phyloP scores from a whole-genome alignment of 2,888 invertebrate genomes.

The Tetragonula carbonaria region DNA sequence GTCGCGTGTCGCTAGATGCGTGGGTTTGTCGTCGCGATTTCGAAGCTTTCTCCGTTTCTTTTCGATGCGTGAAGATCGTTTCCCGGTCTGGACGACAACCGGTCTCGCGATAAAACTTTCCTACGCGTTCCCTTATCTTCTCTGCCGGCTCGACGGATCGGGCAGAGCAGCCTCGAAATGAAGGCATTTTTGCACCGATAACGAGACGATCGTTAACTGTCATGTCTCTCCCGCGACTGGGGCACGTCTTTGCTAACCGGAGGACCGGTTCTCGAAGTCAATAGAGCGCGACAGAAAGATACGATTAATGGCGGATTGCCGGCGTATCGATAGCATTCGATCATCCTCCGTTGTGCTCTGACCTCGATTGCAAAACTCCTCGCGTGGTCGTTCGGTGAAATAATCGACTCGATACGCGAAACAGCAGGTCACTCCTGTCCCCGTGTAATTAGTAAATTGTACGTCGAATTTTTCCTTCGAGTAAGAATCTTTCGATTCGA shows the following conservation, averaged over 20 bases:
- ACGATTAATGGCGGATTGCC: slow-evolving; percentile 21
- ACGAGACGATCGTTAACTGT: slow-evolving; percentile 35
- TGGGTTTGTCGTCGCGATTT: slow-evolving; percentile 46
- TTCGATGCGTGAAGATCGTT: neutral
- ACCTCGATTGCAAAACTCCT: slow-evolving; percentile 4
- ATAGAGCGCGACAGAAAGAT: slow-evolving; percentile 16
- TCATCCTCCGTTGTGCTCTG: neutral
- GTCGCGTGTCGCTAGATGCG: neutral
- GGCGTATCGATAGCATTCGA: slow-evolving; percentile 13
- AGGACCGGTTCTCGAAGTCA: slow-evolving; percentile 37
- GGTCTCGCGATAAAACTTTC: too few species aligned
- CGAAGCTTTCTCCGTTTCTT: slow-evolving; percentile 50
- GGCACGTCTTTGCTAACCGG: slow-evolving; percentile 17
- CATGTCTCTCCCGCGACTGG: slow-evolving; percentile 15
- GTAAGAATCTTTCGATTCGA: too few species aligned
- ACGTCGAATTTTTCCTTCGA: too few species aligned
- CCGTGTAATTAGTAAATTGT: too few species aligned
- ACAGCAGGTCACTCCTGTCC: neutral
- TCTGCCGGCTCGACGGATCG: neutral
- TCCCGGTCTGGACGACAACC: neutral
- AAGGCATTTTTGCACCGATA: slow-evolving; percentile 11
- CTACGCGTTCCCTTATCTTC: slow-evolving; percentile 1
- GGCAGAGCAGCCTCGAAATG: slow-evolving; percentile 9
- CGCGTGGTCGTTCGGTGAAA: neutral
- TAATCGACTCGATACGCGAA: neutral